Evolutionary conservation across 2,797 vertebrate genomes (phyloP).

Genomic region (Rhinatrema bivittatum): DNA sequence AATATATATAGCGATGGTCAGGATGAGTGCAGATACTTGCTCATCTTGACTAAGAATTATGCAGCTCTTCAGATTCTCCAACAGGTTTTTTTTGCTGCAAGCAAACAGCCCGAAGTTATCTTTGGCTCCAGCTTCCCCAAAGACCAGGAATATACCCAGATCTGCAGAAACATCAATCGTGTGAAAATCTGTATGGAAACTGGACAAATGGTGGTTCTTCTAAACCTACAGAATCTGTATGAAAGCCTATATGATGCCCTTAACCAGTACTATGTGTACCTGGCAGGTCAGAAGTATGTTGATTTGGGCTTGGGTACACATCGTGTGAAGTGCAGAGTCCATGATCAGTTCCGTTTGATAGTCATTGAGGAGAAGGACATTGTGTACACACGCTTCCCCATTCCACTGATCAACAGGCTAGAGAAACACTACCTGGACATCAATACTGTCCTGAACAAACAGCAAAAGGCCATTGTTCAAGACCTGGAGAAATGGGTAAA

Average conservation of each 20-base stretch:
- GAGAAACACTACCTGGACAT: conserved; percentile 96
- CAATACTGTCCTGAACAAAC: conserved; percentile 66
- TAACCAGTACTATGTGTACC: conserved; percentile 91
- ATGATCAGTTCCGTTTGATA: conserved; percentile 77
- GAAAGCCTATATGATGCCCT: conserved; percentile 96
- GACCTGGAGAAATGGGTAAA: conserved; percentile 69
- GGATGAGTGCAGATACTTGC: conserved; percentile 85
- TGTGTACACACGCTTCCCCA: conserved; percentile 86
- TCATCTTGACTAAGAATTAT: conserved; percentile 88
- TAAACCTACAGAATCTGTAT: conserved; percentile 92
- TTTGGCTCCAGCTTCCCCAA: conserved; percentile 93
- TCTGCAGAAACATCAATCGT: conserved; percentile 91
- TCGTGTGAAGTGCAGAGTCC: conserved; percentile 92
- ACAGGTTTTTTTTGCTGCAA: conserved; percentile 62
- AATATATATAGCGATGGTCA: conserved; percentile 65
- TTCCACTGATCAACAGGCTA: conserved; percentile 91
- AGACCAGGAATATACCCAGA: conserved; percentile 92
- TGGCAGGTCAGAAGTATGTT: conserved; percentile 92
- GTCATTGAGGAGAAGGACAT: conserved; percentile 91
- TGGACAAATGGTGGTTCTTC: conserved; percentile 78
- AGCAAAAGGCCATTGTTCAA: conserved; percentile 57
- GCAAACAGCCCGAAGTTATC: conserved; percentile 81
- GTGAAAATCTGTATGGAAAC: conserved; percentile 98
- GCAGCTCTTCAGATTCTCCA: conserved; percentile 87
- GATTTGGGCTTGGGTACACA: conserved; percentile 92